These are phyloP conservation scores for Sisyra terminalis DNA, from an alignment of 2,888 invertebrate genomes.

Conservation along the genomic window DNA sequence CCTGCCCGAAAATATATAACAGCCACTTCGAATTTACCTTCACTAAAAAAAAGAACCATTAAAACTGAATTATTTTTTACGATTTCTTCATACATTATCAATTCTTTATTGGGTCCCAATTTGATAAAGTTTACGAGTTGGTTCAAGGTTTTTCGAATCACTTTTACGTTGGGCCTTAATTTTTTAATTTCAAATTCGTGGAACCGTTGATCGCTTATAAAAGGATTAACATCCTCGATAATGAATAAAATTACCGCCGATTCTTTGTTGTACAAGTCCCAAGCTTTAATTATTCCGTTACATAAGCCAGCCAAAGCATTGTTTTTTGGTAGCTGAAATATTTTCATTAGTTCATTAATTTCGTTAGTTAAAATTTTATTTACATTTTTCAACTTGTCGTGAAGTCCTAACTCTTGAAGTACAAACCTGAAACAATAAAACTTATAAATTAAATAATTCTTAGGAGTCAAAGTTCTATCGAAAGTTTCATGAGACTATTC, in stretches of 20 bases:
- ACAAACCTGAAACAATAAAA: slow-evolving; percentile 64
- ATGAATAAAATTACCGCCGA: slow-evolving; percentile 70
- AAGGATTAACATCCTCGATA: slow-evolving; percentile 75
- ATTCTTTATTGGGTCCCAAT: slow-evolving; percentile 45
- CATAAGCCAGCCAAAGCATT: slow-evolving; percentile 65
- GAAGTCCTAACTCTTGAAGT: slow-evolving; percentile 50
- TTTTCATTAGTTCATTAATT: neutral
- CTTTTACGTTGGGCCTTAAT: slow-evolving; percentile 50
- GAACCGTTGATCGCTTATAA: slow-evolving; percentile 88
- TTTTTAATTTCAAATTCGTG: slow-evolving; percentile 78
- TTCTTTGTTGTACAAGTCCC: slow-evolving; percentile 59
- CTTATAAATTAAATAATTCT: too few relatives aligned
- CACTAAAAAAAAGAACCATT: too few relatives aligned
- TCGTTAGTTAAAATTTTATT: too few relatives aligned
- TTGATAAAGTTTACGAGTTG: slow-evolving; percentile 44
- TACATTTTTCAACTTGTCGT: slow-evolving; percentile 53
- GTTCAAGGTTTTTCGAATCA: slow-evolving; percentile 60
- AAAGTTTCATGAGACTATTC: too few relatives aligned
- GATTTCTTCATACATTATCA: slow-evolving; percentile 44
- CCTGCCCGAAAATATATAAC: slow-evolving; percentile 88
- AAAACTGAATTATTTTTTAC: too few relatives aligned
- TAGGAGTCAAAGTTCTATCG: too few relatives aligned
- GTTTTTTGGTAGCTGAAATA: slow-evolving; percentile 66
- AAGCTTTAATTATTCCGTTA: slow-evolving; percentile 69
- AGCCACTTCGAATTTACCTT: slow-evolving; percentile 50